Evolutionary conservation across 2,113 vertebrate genomes (phyloP).

Genomic region (Coryphaenoides rupestris): DNA sequence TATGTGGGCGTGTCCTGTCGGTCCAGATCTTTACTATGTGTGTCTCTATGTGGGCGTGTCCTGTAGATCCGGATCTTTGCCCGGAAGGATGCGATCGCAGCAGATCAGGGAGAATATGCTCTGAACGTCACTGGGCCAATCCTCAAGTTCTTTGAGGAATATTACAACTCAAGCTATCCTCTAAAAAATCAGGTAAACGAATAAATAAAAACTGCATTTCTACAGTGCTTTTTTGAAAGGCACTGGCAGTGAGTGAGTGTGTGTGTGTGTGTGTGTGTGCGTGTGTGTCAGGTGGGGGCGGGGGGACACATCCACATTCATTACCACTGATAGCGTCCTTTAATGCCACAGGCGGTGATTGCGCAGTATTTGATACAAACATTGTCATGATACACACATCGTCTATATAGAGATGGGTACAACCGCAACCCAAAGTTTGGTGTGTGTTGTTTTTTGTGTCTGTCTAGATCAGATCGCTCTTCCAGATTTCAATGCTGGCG

Average conservation of each 20-base stretch:
- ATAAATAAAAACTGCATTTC: too few relatives aligned
- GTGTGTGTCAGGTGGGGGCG: too few relatives aligned
- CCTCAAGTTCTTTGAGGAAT: conserved; percentile 75
- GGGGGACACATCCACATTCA: too few relatives aligned
- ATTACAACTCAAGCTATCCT: conserved; percentile 79
- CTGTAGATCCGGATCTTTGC: conserved; percentile 88
- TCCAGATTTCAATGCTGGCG: conserved; percentile 76
- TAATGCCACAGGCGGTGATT: too few relatives aligned
- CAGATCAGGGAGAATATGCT: conserved; percentile 74
- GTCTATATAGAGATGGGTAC: too few relatives aligned
- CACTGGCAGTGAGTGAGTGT: too few relatives aligned
- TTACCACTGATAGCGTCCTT: too few relatives aligned
- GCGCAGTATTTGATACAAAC: too few relatives aligned
- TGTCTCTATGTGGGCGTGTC: conserved; percentile 9
- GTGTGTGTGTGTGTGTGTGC: too few relatives aligned
- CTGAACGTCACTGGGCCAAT: conserved; percentile 76
- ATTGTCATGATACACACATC: too few relatives aligned
- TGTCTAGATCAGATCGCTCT: conserved; percentile 74
- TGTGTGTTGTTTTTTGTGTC: not conserved
- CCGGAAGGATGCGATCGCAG: conserved; percentile 67
- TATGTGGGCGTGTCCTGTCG: not conserved
- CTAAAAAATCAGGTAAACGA: conserved; percentile 86
- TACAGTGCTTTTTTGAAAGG: too few relatives aligned
- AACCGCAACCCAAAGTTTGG: not conserved
- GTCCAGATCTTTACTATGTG: not conserved